Conservation (phyloP, 2,113 vertebrate species). For the Sphyrna mokarran region DNA sequence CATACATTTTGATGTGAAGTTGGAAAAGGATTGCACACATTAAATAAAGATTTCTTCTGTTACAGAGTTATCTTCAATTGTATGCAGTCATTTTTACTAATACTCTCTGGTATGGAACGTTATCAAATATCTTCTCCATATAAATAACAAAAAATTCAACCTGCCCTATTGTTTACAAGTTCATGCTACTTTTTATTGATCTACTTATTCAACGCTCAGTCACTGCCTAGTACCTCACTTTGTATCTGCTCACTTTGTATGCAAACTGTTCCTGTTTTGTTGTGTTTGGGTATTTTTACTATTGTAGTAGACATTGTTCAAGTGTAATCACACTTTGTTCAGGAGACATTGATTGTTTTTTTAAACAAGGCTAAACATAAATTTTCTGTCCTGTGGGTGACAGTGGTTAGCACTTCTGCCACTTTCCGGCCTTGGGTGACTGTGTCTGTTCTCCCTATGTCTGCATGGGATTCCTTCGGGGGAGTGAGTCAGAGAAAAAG, state of each 20-base stretch:
- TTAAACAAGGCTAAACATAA: too few species aligned
- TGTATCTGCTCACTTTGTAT: background rate
- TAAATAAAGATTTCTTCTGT: background rate
- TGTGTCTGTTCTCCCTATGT: too few species aligned
- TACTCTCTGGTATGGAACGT: background rate
- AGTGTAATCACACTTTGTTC: too few species aligned
- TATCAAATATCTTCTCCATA: background rate
- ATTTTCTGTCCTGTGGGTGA: too few species aligned
- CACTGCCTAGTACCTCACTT: too few species aligned
- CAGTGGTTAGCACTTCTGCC: too few species aligned
- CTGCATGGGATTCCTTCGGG: too few species aligned
- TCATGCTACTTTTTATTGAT: background rate
- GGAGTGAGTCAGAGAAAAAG: too few species aligned
- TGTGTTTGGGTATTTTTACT: background rate
- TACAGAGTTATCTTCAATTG: background rate
- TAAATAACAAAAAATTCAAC: background rate
- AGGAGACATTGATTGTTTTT: too few species aligned
- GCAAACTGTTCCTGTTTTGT: background rate
- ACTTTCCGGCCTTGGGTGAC: too few species aligned
- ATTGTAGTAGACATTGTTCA: background rate
- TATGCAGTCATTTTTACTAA: background rate
- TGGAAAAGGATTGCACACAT: background rate
- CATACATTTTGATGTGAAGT: too few species aligned
- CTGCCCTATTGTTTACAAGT: background rate
- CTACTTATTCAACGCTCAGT: background rate